Evolutionary conservation across 2,113 vertebrate genomes (phyloP), one percentile per base, ranked within the genome.

Genomic region (Procapra przewalskii): DNA sequence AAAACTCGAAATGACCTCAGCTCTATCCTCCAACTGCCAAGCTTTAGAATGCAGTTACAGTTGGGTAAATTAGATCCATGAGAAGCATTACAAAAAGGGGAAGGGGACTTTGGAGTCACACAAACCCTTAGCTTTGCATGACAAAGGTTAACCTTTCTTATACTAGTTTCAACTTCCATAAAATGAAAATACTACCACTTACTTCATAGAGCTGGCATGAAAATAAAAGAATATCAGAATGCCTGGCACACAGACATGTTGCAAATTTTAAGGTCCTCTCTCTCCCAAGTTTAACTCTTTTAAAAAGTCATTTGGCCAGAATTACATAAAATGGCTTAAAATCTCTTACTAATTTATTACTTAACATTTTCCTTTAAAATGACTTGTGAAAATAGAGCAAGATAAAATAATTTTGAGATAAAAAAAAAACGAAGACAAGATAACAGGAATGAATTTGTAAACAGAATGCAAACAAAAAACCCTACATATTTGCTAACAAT

Each of bases 281-380:
- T 91, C 91, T 2, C 40, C 36, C 52, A 91, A 96, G 88, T 64
- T 88, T 43, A 94, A 79, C 25, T 90, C 59, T 97, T 50, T 95
- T 43, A 95, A 83, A 95, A 91, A 80, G 19, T 95, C 67, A 75
- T 59, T 60, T 86, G 62, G 36, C 31, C 62, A 96, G 54, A 88
- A 95, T 92, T 80, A 95, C 36, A 54, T 79, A 90, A 97, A 85
- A 91, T 77, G 48, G 31, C 60, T 82, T 92, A 82, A 88, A 91
- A 91, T 64, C 27, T 64, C 33, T 96, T 71, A 55, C 62, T 92
- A 89, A 84, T 62, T 81, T 87, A 91, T 36, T 71, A 89, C 54
- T 43, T 88, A 67, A 85, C 48, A 89, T 16, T 95, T 92, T 33
- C 29, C 64, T 79, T 88, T 88, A 95, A 92, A 97, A 84, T 50